Base-by-base conservation (phyloP, 2,113 vertebrate genomes). In the Zosterops japonicus region DNA sequence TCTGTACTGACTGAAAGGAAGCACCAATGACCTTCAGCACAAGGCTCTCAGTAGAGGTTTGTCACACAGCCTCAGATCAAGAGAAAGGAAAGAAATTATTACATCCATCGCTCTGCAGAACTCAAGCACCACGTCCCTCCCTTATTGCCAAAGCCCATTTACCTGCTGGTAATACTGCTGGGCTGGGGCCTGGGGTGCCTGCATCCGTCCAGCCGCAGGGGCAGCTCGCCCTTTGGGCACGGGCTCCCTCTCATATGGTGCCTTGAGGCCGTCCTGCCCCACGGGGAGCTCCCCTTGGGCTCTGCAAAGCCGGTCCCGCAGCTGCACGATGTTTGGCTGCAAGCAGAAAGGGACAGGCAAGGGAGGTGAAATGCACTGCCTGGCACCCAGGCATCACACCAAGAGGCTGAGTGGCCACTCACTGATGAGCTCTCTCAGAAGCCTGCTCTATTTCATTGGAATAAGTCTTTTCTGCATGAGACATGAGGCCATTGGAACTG, bases 221-320 rank as follows among this genome's bases (percentile, higher is more conserved):
- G 87, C 97, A 69, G 95, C 70, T 70, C 41, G 95, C 39, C 97
- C 95, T 59, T 93, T 96, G 75, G 95, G 8, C 50, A 96, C 1
- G 21, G 97, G 96, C 23, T 93, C 96, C 31, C 96, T 97, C 77
- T 97, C 96, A 1, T 90, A 92, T 0, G 94, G 89, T 46, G 77
- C 59, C 69, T 77, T 93, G 35, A 78, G 69, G 39, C 84, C 21
- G 5, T 97, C 97, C 27, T 97, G 98, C 31, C 90, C 89, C 12
- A 46, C 50, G 1, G 60, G 57, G 35, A 97, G 97, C 67, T 98
- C 97, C n/a, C 99, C 99, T 24, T 99, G 98, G 49, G 99, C 99
- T 95, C 97, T 97, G 83, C 97, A 97, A 36, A 99, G 98, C 87
- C 99, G 98, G 36, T 99, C 98, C 7, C 98, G 98, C 25, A 99